Evolutionary conservation across 2,888 invertebrate genomes (phyloP), one percentile per base, ranked within the genome.

Genomic region (Eubasilissa splendida): DNA sequence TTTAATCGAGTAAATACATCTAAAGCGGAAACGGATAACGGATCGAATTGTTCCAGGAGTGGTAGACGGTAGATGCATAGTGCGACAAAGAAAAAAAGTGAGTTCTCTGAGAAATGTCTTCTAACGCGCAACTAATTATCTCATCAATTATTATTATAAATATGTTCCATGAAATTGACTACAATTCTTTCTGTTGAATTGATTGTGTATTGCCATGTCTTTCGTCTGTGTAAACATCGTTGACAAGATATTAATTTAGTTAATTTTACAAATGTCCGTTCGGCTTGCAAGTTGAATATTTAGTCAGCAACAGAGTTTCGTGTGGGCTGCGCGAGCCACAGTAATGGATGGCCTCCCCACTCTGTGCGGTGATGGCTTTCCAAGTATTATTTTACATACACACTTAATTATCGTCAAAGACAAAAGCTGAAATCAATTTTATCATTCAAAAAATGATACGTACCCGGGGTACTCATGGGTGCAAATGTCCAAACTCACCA

Each of bases 371-470:
- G 63, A 75, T 68, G 82, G 58, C 54, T 80, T 80, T 77, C 79
- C 53, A 74, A 77, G 79, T 80, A 80, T 82, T 82, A 80, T 78
- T 80, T 78, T 80, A 77, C 82, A 75, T 68, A 73, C 75, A 10
- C 80, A 77, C 80, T 82, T 82, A 80, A 82, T 82, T 82, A 82
- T 80, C 77, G 73, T 77, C 82, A 60, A 56, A 66, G 53, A 70
- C 53, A 53, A 70, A 53, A 53, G 70, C 70, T 70, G 70, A 70
- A 70, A 70, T 70, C 70, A 70, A 70, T 70, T 70, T 70, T 70
- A 58, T n/a, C 58, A 8, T 58, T n/a, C n/a, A 58, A 58, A 3
- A 9, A n/a, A 58, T 58, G 42, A 42, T 42, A 42, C 42, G 42
- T 42, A 42, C 42, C 42, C 4, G 2, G 4, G 42, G 42, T 7